phyloP scores from a whole-genome alignment of 2,888 invertebrate species.

The Helobdella robusta region DNA sequence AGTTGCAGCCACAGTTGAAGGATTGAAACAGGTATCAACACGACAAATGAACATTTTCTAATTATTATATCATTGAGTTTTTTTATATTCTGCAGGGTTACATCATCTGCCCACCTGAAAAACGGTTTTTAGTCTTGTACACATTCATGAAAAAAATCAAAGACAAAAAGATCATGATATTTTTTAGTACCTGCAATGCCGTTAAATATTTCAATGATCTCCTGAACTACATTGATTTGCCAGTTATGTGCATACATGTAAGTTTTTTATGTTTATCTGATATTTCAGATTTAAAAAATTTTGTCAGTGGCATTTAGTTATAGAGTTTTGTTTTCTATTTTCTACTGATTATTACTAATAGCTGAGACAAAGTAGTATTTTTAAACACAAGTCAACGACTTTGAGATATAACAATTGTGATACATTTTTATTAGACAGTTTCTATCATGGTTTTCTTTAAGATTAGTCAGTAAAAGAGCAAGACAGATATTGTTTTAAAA shows the following conservation, averaged over 20 bases:
- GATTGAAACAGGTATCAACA: slow-evolving; percentile 56
- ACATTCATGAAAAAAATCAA: slow-evolving; percentile 90
- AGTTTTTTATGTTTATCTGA: too few relatives aligned
- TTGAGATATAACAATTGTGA: too few relatives aligned
- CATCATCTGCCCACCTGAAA: slow-evolving; percentile 87
- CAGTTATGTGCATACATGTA: slow-evolving; percentile 91
- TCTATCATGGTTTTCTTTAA: too few relatives aligned
- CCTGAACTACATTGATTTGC: slow-evolving; percentile 90
- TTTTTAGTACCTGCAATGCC: slow-evolving; percentile 92
- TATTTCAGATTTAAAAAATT: too few relatives aligned
- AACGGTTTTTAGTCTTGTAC: slow-evolving; percentile 83
- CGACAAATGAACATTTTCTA: not conserved
- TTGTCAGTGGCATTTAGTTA: too few relatives aligned
- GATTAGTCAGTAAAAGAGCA: too few relatives aligned
- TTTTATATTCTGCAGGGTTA: slow-evolving; percentile 58
- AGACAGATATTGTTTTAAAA: too few relatives aligned
- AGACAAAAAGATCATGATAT: slow-evolving; percentile 79
- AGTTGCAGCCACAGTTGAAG: slow-evolving; percentile 56
- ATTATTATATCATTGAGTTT: not conserved
- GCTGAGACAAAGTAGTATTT: too few relatives aligned
- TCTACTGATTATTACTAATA: too few relatives aligned
- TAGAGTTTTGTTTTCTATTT: too few relatives aligned
- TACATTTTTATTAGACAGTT: too few relatives aligned
- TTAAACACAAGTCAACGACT: too few relatives aligned
- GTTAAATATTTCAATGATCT: slow-evolving; percentile 92